These are phyloP conservation scores for Calliphora vicina DNA, from an alignment of 1,140 invertebrate genomes.

Conservation along the genomic window DNA sequence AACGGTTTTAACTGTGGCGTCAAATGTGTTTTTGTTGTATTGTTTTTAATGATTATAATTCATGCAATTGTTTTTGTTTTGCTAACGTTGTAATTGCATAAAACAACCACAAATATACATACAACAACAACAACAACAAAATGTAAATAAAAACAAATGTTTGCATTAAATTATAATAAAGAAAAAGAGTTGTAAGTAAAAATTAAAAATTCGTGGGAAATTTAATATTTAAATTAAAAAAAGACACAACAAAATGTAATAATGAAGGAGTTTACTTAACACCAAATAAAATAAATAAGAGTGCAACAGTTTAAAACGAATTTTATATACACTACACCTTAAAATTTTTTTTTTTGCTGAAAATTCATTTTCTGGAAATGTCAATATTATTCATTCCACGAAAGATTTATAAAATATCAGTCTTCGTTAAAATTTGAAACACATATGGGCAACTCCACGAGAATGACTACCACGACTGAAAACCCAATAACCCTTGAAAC, in stretches of 20 bases:
- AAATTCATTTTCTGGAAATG: no score
- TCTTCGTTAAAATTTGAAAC: no score
- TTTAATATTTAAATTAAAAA: not conserved
- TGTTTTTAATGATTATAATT: not conserved
- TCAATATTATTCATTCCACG: no score
- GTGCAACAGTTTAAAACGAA: no score
- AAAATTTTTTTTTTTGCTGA: no score
- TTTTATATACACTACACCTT: no score
- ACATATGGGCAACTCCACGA: no score
- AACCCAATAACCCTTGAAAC: no score
- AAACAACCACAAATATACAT: not conserved
- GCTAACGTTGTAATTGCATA: not conserved
- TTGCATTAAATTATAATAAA: not conserved
- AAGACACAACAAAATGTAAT: not conserved
- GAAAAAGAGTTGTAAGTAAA: not conserved
- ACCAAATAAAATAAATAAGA: no score
- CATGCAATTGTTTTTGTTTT: not conserved
- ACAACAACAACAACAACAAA: not conserved
- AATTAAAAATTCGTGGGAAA: not conserved
- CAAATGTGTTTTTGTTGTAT: not conserved
- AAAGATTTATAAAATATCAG: no score
- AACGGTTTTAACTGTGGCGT: not conserved
- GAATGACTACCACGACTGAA: no score
- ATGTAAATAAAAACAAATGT: not conserved
- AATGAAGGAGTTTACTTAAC: no score